Conservation (phyloP, 2,113 vertebrate genomes). For the Gallinago undulata region DNA sequence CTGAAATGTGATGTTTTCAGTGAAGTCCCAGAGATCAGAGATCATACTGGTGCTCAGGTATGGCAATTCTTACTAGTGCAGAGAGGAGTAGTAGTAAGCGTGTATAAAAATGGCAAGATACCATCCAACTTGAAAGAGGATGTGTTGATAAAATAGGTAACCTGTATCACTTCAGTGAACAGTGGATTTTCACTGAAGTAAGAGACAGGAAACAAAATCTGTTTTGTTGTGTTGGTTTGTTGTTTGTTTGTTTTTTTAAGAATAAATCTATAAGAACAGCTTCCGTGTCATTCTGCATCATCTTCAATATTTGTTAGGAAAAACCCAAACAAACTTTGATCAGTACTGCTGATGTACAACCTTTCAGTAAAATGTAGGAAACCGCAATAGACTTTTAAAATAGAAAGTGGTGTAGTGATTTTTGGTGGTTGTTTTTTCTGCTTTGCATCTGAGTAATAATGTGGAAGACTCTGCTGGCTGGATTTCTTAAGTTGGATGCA, state of each 20-base stretch:
- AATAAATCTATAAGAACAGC: background rate
- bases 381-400: background rate
- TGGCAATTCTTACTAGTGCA: background rate
- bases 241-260: background rate
- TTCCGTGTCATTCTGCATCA: background rate
- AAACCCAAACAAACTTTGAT: background rate
- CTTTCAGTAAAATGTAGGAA: background rate
- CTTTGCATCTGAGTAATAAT: background rate
- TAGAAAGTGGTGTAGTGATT: background rate
- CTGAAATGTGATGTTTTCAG: background rate
- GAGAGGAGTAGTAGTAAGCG: background rate
- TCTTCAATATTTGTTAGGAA: background rate
- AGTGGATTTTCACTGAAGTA: background rate
- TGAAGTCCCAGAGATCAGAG: background rate
- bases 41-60: background rate
- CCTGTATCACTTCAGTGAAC: background rate
- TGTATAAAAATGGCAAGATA: background rate
- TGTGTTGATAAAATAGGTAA: background rate
- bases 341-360: background rate
- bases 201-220: background rate
- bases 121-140: background rate
- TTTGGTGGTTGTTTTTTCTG: background rate
- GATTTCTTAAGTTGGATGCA: background rate
- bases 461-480: background rate
- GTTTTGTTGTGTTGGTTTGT: background rate